Conservation (phyloP, 2,888 invertebrate species). For the Microchrysa polita region DNA sequence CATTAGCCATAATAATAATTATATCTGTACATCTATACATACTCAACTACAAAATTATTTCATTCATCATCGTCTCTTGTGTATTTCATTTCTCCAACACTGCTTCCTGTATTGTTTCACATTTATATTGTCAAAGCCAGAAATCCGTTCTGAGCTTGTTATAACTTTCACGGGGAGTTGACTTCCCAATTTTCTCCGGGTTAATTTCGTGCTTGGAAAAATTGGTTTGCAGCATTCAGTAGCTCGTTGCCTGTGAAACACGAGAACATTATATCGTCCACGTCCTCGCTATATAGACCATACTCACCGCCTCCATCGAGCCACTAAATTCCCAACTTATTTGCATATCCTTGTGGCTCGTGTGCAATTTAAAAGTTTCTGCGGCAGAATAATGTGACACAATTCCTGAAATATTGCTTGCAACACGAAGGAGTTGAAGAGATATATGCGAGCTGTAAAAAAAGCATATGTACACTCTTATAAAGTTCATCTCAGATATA, state of each 20-base stretch:
- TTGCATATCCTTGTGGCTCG: constrained; percentile 37
- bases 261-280: not conserved
- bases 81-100: too few species aligned
- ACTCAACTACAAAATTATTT: too few species aligned
- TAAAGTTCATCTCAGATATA: not conserved
- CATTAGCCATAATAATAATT: too few species aligned
- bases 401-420: constrained; percentile 32
- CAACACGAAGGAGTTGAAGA: constrained; percentile 1
- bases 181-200: constrained; percentile 4
- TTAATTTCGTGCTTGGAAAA: constrained; percentile 4
- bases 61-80: too few species aligned
- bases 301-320: not conserved
- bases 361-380: constrained; percentile 34
- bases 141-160: constrained; percentile 3
- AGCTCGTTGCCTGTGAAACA: not conserved
- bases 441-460: too few species aligned
- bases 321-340: constrained; percentile 15
- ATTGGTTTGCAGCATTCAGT: constrained; percentile 3
- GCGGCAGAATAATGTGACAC: constrained; percentile 36
- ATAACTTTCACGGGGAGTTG: constrained; percentile 6
- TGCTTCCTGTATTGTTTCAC: too few species aligned
- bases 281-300: not conserved
- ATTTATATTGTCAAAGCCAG: not conserved
- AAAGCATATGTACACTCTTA: not conserved
- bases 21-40: too few species aligned